Conservation (phyloP, 1,140 invertebrate genomes). For the Papilio aristodemus region DNA sequence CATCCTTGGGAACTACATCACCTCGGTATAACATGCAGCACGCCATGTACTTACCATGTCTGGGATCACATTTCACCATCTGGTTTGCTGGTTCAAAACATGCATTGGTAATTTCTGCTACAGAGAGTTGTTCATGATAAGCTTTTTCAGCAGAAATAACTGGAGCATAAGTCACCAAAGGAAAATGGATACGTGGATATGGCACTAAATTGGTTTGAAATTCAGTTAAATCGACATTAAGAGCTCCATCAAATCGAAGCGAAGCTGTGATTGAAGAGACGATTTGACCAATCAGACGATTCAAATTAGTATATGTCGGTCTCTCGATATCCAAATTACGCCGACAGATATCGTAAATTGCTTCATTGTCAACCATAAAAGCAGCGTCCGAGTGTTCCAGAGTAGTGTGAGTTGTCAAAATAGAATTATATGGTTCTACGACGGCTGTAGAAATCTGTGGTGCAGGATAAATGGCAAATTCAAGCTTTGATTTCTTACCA, state of each 20-base stretch:
- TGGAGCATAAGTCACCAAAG: conserved; percentile 91
- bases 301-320: conserved; percentile 89
- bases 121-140: conserved; percentile 89
- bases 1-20: conserved; percentile 90
- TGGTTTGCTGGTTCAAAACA: conserved; percentile 94
- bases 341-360: conserved; percentile 94
- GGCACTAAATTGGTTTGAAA: conserved; percentile 94
- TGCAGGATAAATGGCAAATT: conserved; percentile 94
- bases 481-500: conserved; percentile 93
- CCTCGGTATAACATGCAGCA: conserved; percentile 90
- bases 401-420: conserved; percentile 90
- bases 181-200: conserved; percentile 91
- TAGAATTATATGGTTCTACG: conserved; percentile 94
- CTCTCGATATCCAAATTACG: conserved; percentile 93
- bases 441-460: conserved; percentile 94
- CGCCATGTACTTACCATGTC: conserved; percentile 95
- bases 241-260: conserved; percentile 82
- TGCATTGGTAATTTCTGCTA: conserved; percentile 93
- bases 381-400: conserved; percentile 93
- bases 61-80: conserved; percentile 94
- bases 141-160: conserved; percentile 92
- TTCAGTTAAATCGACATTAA: conserved; percentile 94
- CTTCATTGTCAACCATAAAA: conserved; percentile 91
- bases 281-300: conserved; percentile 91
- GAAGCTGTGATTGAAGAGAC: conserved; percentile 92